A percentile compares a stretch with the other conserved stretches of the same genome.
These are phyloP conservation scores for Dendrocincla tyrannina DNA, from an alignment of 2,797 vertebrate genomes.

Conservation along the genomic window DNA sequence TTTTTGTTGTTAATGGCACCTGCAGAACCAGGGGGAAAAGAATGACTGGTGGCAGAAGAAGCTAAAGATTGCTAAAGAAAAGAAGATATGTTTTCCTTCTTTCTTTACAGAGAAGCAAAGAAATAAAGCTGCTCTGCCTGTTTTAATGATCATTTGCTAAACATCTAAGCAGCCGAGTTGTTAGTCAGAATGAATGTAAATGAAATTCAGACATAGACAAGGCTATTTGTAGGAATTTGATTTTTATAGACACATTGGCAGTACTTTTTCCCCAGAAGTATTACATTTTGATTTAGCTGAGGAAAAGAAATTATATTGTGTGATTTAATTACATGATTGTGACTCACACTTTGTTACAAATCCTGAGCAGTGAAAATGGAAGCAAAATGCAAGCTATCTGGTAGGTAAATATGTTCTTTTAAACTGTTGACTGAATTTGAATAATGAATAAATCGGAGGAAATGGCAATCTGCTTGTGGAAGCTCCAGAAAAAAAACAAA, in stretches of 20 bases:
- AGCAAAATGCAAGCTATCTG: constrained; percentile 14
- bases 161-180: background rate
- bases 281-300: background rate
- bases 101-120: background rate
- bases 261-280: background rate
- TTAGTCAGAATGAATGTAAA: background rate
- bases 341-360: background rate
- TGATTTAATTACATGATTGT: background rate
- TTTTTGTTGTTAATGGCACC: background rate
- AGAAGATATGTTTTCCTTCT: background rate
- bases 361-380: background rate
- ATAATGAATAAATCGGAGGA: constrained; percentile 38
- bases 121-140: background rate
- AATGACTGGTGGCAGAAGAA: background rate
- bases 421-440: constrained; percentile 46
- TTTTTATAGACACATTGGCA: background rate
- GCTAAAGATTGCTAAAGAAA: background rate
- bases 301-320: background rate
- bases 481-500: background rate
- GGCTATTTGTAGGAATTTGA: background rate
- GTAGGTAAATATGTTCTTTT: constrained; percentile 38
- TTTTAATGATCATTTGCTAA: background rate
- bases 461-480: constrained; percentile 17
- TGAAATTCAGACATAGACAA: background rate
- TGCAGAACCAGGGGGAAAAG: background rate